A percentile compares a stretch with the other conserved stretches of the same genome.
phyloP scores from a whole-genome alignment of 2,113 vertebrate genomes.

The Amphiprion percula region DNA sequence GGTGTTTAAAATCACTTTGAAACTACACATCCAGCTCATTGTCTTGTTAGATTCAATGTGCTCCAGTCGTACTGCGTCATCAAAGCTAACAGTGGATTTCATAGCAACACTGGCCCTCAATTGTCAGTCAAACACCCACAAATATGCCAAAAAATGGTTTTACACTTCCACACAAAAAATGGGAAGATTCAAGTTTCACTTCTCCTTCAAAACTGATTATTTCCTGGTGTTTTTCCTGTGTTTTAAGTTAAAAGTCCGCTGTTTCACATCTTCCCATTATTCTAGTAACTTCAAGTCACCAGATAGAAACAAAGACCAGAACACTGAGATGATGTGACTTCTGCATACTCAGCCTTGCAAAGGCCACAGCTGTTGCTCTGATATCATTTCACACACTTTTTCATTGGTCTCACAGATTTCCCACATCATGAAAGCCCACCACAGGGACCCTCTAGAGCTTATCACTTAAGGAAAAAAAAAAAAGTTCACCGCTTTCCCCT shows the following conservation, averaged over 20 bases:
- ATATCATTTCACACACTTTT: slow-evolving; percentile 71
- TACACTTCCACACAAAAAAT: neutral
- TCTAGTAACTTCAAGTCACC: neutral
- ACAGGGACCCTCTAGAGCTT: slow-evolving; percentile 62
- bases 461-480: slow-evolving; percentile 75
- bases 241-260: neutral
- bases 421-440: slow-evolving; percentile 72
- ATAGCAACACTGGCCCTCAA: neutral
- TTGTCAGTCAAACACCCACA: neutral
- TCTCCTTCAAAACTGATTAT: too few relatives aligned
- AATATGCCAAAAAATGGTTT: neutral
- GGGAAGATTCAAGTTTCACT: too few relatives aligned
- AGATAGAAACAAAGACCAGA: slow-evolving; percentile 33
- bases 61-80: too few relatives aligned
- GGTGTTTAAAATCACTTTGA: too few relatives aligned
- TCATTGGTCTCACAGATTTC: slow-evolving; percentile 72
- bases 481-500: slow-evolving; percentile 65
- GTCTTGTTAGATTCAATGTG: too few relatives aligned
- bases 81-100: neutral
- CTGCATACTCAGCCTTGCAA: slow-evolving; percentile 19
- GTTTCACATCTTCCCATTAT: neutral
- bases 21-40: too few relatives aligned
- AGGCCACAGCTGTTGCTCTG: slow-evolving; percentile 67
- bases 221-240: neutral
- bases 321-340: slow-evolving; percentile 23